phyloP scores from a whole-genome alignment of 1,140 invertebrate genomes.

The Ips nitidus region DNA sequence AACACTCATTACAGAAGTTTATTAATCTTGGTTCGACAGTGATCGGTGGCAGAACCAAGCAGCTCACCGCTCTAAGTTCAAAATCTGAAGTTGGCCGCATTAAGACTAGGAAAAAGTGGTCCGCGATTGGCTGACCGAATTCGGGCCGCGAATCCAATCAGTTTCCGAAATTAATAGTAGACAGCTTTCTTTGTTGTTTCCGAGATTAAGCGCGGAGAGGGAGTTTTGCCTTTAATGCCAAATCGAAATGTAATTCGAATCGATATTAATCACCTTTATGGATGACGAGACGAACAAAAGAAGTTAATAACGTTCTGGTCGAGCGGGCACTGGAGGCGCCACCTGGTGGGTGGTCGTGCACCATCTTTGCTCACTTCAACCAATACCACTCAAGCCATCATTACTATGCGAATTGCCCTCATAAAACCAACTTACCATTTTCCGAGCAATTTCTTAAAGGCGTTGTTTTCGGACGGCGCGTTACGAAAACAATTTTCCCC shows the following conservation, averaged over 20 bases:
- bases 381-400: too few species aligned
- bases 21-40: conserved; percentile 51
- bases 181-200: neutral
- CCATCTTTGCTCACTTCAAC: neutral
- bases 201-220: neutral
- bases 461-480: too few species aligned
- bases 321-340: conserved; percentile 31
- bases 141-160: neutral
- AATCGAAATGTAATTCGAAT: conserved; percentile 30
- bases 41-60: conserved; percentile 33
- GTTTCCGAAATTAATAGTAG: neutral
- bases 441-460: too few species aligned
- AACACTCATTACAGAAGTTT: conserved; percentile 52
- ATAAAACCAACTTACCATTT: too few species aligned
- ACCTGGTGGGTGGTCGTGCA: conserved; percentile 36
- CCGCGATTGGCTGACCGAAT: neutral
- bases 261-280: conserved; percentile 34
- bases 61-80: neutral
- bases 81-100: neutral
- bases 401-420: too few species aligned
- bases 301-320: conserved; percentile 39
- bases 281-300: conserved; percentile 35
- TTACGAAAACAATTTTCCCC: too few species aligned
- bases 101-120: neutral
- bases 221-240: conserved; percentile 4